Base-by-base conservation (phyloP, 2,797 vertebrate genomes). In the Ficedula albicollis region DNA sequence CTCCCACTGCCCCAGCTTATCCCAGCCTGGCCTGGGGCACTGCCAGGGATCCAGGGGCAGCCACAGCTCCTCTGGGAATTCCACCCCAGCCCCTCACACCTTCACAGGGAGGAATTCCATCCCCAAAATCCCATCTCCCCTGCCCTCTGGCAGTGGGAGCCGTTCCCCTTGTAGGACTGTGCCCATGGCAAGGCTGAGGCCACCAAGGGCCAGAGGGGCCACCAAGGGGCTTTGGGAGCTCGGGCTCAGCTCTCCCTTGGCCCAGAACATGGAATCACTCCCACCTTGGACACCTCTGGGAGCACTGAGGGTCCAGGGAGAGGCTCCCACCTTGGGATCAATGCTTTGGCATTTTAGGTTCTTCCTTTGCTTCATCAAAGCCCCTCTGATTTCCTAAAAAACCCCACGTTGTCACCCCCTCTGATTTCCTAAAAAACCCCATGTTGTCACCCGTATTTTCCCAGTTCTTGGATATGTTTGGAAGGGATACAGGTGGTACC, bases 381-480 rank as follows among this genome's bases (percentile, higher is more conserved):
- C 20, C 19, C 43, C 43, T 13, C 16, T 1, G 3, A 7, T 27
- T 51, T 7, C 44, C 60, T 5, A 6, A 15, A 64, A 7, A 29
- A 16, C 10, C n/a, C 59, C 17, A 0, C 10, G 3, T 5, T 20
- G 20, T 8, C 38, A 10, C 14, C 38, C 6, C 43, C 43, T 13
- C 16, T 1, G 3, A 7, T 27, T 51, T 7, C 44, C 60, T 5
- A 6, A 15, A 64, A 7, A 29, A 16, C 10, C n/a, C 59, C 17
- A 0, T 10, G 3, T 5, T 20, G 20, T 8, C 38, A 10, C 14
- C 38, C 6, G 1, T 0, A 1, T 12, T 59, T 25, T 20, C n/a
- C 49, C 34, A 15, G 12, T 13, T 67, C 36, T 51, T 41, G 43
- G 62, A 6, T 16, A 2, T 0, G 10, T 1, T 39, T n/a, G 29